phyloP scores from a whole-genome alignment of 1,140 invertebrate genomes.

The Lepeophtheirus salmonis region DNA sequence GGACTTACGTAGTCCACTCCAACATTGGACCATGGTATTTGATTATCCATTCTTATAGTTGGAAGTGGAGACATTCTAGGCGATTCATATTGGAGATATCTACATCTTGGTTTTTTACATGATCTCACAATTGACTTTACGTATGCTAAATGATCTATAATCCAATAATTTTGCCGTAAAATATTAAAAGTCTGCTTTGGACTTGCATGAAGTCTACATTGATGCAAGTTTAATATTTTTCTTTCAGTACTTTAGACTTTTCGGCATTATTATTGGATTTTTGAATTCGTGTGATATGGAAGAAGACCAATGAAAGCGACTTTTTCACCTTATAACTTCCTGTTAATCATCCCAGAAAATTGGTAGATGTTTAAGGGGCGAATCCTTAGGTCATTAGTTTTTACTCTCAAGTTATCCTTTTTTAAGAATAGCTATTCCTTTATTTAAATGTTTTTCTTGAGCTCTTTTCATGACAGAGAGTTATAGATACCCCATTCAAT shows the following conservation, averaged over 20 bases:
- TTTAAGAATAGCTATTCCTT: neutral
- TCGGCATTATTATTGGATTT: slow-evolving; percentile 13
- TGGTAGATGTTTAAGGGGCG: neutral
- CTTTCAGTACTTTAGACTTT: neutral
- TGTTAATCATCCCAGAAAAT: neutral
- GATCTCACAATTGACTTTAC: slow-evolving; percentile 1
- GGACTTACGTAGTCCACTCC: slow-evolving; percentile 7
- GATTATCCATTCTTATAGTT: neutral
- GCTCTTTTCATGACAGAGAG: neutral
- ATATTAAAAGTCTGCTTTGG: slow-evolving; percentile 4
- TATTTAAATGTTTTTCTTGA: neutral
- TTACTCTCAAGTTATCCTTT: neutral
- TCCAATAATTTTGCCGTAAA: neutral
- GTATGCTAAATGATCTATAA: neutral
- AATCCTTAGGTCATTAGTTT: neutral
- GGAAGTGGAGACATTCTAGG: neutral
- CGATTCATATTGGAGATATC: neutral
- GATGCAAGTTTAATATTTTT: slow-evolving; percentile 2
- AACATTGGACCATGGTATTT: neutral
- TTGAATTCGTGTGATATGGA: neutral
- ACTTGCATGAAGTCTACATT: slow-evolving; percentile 1
- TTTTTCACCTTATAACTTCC: neutral
- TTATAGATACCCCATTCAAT: neutral
- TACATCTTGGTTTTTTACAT: slow-evolving; percentile 2
- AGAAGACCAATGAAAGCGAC: neutral